Evolutionary conservation across 2,888 invertebrate species (phyloP), one percentile per base, ranked within the genome.

Genomic region (Cephus pulcher): DNA sequence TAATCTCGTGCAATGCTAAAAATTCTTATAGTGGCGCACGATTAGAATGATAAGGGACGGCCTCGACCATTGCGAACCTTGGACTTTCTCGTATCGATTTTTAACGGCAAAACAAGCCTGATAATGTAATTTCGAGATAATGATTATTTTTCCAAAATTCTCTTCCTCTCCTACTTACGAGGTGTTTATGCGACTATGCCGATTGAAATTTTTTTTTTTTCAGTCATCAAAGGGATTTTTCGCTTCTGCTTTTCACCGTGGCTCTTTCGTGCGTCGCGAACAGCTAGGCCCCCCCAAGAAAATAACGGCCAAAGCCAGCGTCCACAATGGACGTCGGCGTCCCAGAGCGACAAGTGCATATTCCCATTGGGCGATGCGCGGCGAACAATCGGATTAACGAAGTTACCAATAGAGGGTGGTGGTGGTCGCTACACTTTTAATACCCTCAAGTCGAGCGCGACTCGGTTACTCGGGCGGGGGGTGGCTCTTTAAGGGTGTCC

Each of bases 331-430:
- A 32, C 35, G 33, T 35, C 75, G 68, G 75, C 76, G 74, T 75
- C 83, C 82, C 85, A 75, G 76, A 77, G 80, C 85, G 85, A 86
- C 88, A 88, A 88, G 86, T 88, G 88, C 75, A 80, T 85, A 82
- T 83, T 83, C 83, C 88, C 88, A 89, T 83, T 83, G 86, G 84
- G 86, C 80, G 79, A 81, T 80, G 70, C 73, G 75, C 73, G 56
- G 81, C 79, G 85, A 87, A 89, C 88, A 89, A 89, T 89, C 86
- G 88, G 89, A 89, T 89, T 88, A 89, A 89, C 89, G 86, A 89
- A 87, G 87, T 89, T 85, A 73, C 35, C n/a, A 30, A 76, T 34
- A 76, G 70, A 32, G 40, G 34, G 37, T 69, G 70, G 32, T 33
- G 56, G 35, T 35, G 76, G 33, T 73, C n/a, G 69, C 79, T 70